Base-by-base conservation (phyloP, 2,113 vertebrate genomes). In the Elachura formosa region DNA sequence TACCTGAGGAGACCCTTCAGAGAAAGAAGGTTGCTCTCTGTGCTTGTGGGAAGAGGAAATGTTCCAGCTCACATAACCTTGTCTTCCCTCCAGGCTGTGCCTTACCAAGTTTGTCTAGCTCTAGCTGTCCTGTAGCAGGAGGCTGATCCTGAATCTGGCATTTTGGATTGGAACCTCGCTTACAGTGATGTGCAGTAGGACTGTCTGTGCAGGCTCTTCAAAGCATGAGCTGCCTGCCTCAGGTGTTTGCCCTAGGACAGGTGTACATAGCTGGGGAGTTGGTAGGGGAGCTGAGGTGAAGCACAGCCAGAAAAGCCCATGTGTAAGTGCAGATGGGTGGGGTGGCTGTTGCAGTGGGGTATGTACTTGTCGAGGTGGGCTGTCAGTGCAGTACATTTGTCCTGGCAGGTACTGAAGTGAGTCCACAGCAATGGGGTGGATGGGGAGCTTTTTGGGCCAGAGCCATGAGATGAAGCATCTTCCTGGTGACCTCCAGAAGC, bases 31-130 rank as follows among this genome's bases (percentile, higher is more conserved):
- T 55, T 82, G 38, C 48, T 63, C 10, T 64, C n/a, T 61, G 5
- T 36, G 66, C 95, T 82, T 22, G 62, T 83, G 87, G 83, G 83
- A 79, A 69, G 59, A 90, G 68, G 77, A 90, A 91, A 84, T 2
- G 5, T 78, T 54, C 15, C 92, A 66, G 31, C 71, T 67, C 67
- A 38, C 14, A 0, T n/a, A 89, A 21, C 36, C 29, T 68, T 61
- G 25, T 82, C 82, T 87, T 82, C 20, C 62, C 87, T 79, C 20
- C 26, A 24, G 90, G 78, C 84, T 0, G 0, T 33, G 34, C 74
- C 82, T 85, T 72, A 94, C 89, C 84, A 13, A 34, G 93, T 91
- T 61, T 87, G 48, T 93, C 90, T 20, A 17, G 92, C 58, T 91
- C 25, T 36, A 38, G 55, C 62, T 14, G 5, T 84, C 36, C 74